Evolutionary conservation across 64 coral and sea anemone species (phyloP), one percentile per base, ranked within the genome.

Genomic region (Pocillopora damicornis): DNA sequence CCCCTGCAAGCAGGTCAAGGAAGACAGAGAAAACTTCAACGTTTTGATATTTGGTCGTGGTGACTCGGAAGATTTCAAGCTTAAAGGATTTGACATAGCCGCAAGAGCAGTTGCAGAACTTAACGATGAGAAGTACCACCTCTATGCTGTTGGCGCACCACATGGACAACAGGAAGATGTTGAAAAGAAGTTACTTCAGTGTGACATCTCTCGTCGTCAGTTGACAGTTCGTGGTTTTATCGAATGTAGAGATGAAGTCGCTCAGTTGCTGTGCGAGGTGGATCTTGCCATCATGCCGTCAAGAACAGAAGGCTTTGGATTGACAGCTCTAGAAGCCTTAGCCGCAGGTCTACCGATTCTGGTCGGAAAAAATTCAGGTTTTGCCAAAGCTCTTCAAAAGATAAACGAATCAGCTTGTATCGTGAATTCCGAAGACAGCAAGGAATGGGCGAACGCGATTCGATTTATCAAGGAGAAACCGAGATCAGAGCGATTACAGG

Each of bases 11-110:
- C 71, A 77, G 20, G 56, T 20, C 4, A 75, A 61, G 37, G 11
- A 76, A 20, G 86, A 77, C 35, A 8, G 86, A 62, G 61, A 60
- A 10, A 63, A 75, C 1, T 88, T 88, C 25, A 37, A 66, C 6
- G 86, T 88, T 14, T 77, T 88, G 26, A 57, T 88, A 10, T 88
- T 88, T 88, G 86, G 86, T 75, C 86, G 86, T 63, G 86, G 86
- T 60, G 71, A 88, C 60, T 4, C 56, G 56, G 86, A 88, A 60
- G 86, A 88, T 63, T 88, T 88, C 16, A 8, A 88, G 58, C 11
- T 88, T 5, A 88, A 88, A 34, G 86, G 86, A 25, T 88, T 75
- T 61, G 71, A 88, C 15, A 75, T 88, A 76, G 73, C 86, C 36
- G n/a, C 86, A 17, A 61, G 38, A 64, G 86, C 86, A 12, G 76